Evolutionary conservation across 1,140 invertebrate species (phyloP).

Genomic region (Reticulitermes speratus): DNA sequence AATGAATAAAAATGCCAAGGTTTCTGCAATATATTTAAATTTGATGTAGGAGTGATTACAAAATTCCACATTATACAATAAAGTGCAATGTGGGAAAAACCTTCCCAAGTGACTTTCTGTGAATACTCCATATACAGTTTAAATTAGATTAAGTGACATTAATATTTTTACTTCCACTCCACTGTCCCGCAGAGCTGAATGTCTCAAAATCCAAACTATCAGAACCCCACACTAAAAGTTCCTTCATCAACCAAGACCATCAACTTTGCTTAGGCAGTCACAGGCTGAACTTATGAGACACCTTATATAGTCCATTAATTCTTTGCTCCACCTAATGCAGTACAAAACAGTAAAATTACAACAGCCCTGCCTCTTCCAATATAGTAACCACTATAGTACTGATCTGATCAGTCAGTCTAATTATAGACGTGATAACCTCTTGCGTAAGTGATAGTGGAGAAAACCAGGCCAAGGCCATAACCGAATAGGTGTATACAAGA

Average conservation of each 20-base stretch:
- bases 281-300: neutral
- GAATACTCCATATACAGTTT: neutral
- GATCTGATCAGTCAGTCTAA: no score
- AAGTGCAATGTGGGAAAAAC: neutral
- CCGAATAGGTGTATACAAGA: no score
- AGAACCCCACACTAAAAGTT: neutral
- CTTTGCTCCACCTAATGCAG: no score
- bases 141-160: neutral
- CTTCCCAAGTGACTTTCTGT: neutral
- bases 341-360: no score
- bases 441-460: no score
- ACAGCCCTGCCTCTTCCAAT: no score
- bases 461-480: no score
- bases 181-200: neutral
- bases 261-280: neutral
- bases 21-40: slow-evolving; percentile 9
- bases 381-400: no score
- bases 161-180: neutral
- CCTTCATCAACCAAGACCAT: neutral
- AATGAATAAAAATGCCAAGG: neutral
- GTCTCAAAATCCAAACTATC: neutral
- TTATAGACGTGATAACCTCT: no score
- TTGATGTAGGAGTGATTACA: neutral
- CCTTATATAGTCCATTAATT: neutral
- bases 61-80: neutral